Percentiles rank a stretch among this genome's conserved stretches.
phyloP scores from a whole-genome alignment of 2,797 vertebrate genomes.

The Craterocephalus amniculus region DNA sequence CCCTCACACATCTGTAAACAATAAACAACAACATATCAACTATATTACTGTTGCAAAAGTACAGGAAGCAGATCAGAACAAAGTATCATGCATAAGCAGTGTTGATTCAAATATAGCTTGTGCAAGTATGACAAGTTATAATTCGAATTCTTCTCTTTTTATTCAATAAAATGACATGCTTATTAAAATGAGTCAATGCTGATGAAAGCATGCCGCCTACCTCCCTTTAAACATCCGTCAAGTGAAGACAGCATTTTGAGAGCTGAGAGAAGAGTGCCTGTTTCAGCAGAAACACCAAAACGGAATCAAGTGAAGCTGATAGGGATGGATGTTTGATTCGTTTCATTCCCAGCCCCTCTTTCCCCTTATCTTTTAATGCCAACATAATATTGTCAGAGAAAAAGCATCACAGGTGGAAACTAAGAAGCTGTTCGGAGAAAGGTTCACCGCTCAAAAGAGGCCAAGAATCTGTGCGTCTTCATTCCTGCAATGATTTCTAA shows the following conservation, averaged over 20 bases:
- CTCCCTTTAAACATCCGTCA: constrained; percentile 42
- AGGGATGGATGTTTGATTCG: constrained; percentile 37
- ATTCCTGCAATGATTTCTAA: constrained; percentile 23
- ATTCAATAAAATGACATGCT: constrained; percentile 8
- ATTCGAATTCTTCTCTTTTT: constrained; percentile 3
- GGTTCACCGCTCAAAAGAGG: constrained; percentile 11
- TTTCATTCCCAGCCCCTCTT: constrained; percentile 34
- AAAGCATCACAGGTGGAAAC: constrained; percentile 46
- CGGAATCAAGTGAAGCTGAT: constrained; percentile 61
- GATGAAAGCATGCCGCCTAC: constrained; percentile 21
- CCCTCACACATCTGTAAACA: background rate
- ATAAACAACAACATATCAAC: background rate
- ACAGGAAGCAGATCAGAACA: background rate
- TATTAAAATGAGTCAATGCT: constrained; percentile 17
- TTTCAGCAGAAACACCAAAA: constrained; percentile 58
- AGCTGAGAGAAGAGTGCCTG: constrained; percentile 27
- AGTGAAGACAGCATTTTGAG: constrained; percentile 38
- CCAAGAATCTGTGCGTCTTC: constrained; percentile 34
- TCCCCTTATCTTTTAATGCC: constrained; percentile 48
- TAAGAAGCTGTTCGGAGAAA: constrained; percentile 33
- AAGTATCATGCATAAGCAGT: background rate
- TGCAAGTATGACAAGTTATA: background rate
- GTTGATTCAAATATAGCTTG: background rate
- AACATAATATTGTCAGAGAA: constrained; percentile 37
- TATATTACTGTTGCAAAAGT: background rate